Evolutionary conservation across 2,797 vertebrate genomes (phyloP).

Genomic region (Megaceryle alcyon): DNA sequence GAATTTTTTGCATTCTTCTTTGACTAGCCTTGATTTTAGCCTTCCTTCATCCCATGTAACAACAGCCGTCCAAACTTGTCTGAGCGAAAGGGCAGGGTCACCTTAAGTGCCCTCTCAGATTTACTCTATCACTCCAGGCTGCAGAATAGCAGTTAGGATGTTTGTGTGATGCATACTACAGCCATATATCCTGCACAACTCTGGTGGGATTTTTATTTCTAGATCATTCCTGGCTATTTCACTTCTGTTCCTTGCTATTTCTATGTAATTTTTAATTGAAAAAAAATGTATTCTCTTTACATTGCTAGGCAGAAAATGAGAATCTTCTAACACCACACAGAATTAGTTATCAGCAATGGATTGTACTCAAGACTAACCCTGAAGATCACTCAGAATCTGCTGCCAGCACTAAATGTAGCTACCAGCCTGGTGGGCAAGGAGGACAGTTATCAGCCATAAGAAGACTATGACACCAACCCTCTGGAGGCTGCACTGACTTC

Average conservation of each 20-base stretch:
- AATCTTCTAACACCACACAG: not conserved
- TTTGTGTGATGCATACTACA: not conserved
- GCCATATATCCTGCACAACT: not conserved
- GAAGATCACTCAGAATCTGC: not conserved
- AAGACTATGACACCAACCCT: not conserved
- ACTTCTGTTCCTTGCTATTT: not conserved
- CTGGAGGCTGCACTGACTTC: not conserved
- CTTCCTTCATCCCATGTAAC: slow-evolving; percentile 5
- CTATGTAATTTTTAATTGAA: not conserved
- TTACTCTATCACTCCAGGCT: not conserved
- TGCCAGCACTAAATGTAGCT: fast-evolving
- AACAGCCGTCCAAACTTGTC: not conserved
- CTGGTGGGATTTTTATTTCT: not conserved
- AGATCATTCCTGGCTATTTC: not conserved
- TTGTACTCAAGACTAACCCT: not conserved
- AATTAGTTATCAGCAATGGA: not conserved
- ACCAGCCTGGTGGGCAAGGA: not conserved
- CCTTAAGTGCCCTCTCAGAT: not conserved
- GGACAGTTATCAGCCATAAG: not conserved
- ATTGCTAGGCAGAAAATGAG: not conserved
- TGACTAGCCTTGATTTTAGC: slow-evolving; percentile 1
- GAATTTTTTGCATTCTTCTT: slow-evolving; percentile 48
- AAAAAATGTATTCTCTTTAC: not conserved
- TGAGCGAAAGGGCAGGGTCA: slow-evolving; percentile 4
- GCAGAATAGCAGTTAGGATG: not conserved